A percentile compares a stretch with the other conserved stretches of the same genome.
These are phyloP conservation scores for Doryteuthis pealeii DNA, from an alignment of 1,140 invertebrate species.

Conservation along the genomic window DNA sequence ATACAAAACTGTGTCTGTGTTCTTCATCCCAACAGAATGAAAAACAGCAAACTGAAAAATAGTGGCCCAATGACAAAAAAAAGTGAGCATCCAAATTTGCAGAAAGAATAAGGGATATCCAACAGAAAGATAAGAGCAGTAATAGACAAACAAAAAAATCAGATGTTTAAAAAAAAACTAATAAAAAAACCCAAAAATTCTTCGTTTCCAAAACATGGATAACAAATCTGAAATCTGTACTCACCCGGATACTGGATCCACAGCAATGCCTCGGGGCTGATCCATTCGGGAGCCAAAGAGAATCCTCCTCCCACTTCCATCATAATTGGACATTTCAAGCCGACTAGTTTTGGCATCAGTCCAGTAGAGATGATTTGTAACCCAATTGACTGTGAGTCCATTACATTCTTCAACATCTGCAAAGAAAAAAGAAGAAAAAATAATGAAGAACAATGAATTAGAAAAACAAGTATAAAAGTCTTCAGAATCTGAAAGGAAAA, in stretches of 20 bases:
- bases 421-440: slow-evolving; percentile 15
- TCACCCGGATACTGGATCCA: slow-evolving; percentile 78
- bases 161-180: too few relatives aligned
- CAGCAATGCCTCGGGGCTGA: slow-evolving; percentile 88
- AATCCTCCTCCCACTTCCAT: slow-evolving; percentile 80
- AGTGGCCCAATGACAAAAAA: too few relatives aligned
- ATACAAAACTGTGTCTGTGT: too few relatives aligned
- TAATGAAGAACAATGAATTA: background rate
- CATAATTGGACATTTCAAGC: slow-evolving; percentile 84
- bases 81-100: too few relatives aligned
- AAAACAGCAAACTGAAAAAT: too few relatives aligned
- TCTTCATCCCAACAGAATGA: too few relatives aligned
- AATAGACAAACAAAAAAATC: too few relatives aligned
- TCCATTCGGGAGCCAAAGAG: slow-evolving; percentile 91
- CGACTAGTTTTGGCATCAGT: slow-evolving; percentile 88
- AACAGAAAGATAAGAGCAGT: too few relatives aligned
- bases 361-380: slow-evolving; percentile 94
- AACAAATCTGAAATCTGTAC: slow-evolving; percentile 2
- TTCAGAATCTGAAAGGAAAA: too few relatives aligned
- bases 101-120: too few relatives aligned
- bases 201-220: too few relatives aligned
- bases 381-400: slow-evolving; percentile 94
- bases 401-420: slow-evolving; percentile 68
- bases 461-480: background rate
- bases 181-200: too few relatives aligned